Base-by-base conservation (phyloP, 2,797 vertebrate genomes). In the Eutrigla gurnardus region DNA sequence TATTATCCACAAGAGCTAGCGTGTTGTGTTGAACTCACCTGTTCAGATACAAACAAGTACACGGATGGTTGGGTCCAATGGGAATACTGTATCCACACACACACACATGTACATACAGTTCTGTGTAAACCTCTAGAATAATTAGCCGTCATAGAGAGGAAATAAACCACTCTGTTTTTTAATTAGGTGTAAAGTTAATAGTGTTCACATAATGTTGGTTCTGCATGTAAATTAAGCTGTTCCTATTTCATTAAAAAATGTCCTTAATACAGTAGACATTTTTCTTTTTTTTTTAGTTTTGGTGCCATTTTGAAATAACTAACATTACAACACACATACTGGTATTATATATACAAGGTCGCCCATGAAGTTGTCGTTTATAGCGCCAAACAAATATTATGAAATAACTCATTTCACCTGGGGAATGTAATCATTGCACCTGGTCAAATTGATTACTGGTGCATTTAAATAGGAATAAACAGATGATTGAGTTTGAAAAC, bases 101-200 rank as follows among this genome's bases (percentile, higher is more conserved):
- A 46, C 17, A 8, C 13, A 18, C 6, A 36, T 36, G 60, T 25
- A 59, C 15, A 62, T 45, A 12, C 35, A 36, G 32, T n/a, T 43
- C 40, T 32, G 14, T 43, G n/a, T 12, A 59, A 52, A 66, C n/a
- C 32, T 50, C 6, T 6, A 77, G 55, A 10, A n/a, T 33, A 65
- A 32, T 17, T n/a, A 17, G 15, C 15, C 42, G 15, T 43, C 8
- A 10, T 12, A 10, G 6, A 57, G 6, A 17, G 37, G 64, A 73
- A 55, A 45, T 25, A 25, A 25, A 25, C 25, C 25, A 25, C 2
- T 18, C 37, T 43, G 58, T 36, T 25, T 67, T 70, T 70, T 53
- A 65, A 65, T 73, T 40, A 70, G 47, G 9, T 37, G 18, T 65
- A 50, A 77, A 83, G 82, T 70, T 66, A 58, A 73, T 70, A 53